phyloP scores from a whole-genome alignment of 2,888 invertebrate genomes.

The Plusia festucae region DNA sequence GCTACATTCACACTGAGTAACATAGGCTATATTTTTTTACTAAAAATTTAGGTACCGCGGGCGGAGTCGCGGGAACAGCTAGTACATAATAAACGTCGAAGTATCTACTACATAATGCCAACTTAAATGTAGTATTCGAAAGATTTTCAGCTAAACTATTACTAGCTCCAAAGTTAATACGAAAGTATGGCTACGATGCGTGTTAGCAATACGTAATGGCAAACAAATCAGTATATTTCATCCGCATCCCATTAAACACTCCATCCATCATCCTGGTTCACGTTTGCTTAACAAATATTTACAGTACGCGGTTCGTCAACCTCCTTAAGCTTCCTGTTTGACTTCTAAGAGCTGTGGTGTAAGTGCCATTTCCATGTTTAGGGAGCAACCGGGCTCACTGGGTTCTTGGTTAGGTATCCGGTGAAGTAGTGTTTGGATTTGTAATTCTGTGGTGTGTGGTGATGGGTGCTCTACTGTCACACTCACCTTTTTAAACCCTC shows the following conservation, averaged over 20 bases:
- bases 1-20: too few species aligned
- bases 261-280: conserved; percentile 17
- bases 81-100: too few species aligned
- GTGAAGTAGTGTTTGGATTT: neutral
- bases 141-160: neutral
- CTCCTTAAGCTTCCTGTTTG: conserved; percentile 41
- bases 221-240: neutral
- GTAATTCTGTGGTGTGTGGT: too few species aligned
- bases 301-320: conserved; percentile 31
- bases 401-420: neutral
- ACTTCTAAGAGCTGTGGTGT: conserved; percentile 31
- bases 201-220: conserved; percentile 1
- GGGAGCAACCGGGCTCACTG: neutral
- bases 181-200: neutral
- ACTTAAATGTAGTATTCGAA: too few species aligned
- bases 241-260: conserved; percentile 4
- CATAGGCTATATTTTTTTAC: too few species aligned
- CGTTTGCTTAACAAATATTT: conserved; percentile 35
- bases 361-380: neutral
- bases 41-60: too few species aligned
- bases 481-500: too few species aligned
- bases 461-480: too few species aligned
- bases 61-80: too few species aligned
- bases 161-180: too few species aligned
- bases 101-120: too few species aligned